Conservation (phyloP, 30 jellyfish, hydroid and myxozoan species). For the Kudoa iwatai region DNA sequence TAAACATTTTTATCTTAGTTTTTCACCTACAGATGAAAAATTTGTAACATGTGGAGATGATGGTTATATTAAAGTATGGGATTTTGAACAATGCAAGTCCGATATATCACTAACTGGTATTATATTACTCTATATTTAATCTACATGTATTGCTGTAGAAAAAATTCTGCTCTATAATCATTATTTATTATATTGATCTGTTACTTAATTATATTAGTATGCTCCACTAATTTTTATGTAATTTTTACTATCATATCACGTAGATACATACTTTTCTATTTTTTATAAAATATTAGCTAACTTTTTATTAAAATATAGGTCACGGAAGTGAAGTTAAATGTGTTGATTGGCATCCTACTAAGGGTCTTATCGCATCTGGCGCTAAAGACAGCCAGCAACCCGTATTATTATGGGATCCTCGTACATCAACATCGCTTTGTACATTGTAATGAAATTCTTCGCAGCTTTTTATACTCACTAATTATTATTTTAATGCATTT, state of each 20-base stretch:
- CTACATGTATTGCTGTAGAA: no score
- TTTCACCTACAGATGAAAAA: conserved; percentile 85
- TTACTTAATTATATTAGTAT: no score
- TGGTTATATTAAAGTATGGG: conserved; percentile 74
- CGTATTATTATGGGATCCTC: conserved; percentile 73
- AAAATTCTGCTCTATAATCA: no score
- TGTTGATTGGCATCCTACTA: conserved; percentile 79
- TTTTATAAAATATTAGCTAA: no score
- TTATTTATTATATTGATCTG: no score
- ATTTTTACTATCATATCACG: no score
- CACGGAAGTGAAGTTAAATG: conserved; percentile 95
- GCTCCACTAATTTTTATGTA: no score
- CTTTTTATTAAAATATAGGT: conserved; percentile 6
- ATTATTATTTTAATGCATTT: no score
- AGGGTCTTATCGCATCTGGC: conserved; percentile 67
- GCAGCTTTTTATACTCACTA: no score
- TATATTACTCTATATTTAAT: no score
- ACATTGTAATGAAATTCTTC: conserved; percentile 38
- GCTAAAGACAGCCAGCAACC: conserved; percentile 98
- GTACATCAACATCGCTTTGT: conserved; percentile 25
- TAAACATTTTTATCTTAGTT: conserved; percentile 16
- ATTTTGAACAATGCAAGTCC: conserved; percentile 23
- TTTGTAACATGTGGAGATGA: conserved; percentile 89
- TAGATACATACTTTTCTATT: no score
- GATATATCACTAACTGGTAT: neutral